Conservation (phyloP, 2,888 invertebrate genomes). For the Habrosyne pyritoides region DNA sequence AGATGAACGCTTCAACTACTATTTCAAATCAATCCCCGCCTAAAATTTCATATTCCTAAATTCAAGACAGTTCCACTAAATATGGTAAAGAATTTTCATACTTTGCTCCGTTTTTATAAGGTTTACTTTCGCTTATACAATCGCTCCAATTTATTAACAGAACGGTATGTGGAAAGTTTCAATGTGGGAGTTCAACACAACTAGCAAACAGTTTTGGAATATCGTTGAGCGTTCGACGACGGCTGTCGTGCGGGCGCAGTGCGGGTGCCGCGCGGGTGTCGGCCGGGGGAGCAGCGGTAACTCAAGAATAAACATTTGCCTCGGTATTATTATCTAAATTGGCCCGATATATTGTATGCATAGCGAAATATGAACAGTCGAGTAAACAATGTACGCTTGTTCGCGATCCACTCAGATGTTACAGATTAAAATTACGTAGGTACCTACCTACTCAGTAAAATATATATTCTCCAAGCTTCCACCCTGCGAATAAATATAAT, state of each 20-base stretch:
- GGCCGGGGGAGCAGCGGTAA: conserved; percentile 12
- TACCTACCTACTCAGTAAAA: no score
- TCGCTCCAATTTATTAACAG: background rate
- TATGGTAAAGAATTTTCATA: background rate
- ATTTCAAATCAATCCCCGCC: background rate
- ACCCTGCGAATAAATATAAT: no score
- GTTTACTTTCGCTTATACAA: background rate
- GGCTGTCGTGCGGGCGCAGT: background rate
- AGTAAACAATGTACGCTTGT: conserved; percentile 10
- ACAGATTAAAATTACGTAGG: background rate
- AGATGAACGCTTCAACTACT: no score
- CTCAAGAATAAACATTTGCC: conserved; percentile 36
- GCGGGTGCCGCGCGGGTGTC: background rate
- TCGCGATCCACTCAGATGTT: background rate
- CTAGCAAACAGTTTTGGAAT: background rate
- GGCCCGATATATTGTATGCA: conserved; percentile 37
- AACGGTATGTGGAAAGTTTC: background rate
- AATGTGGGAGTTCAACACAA: background rate
- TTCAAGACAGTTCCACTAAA: background rate
- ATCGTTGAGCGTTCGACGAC: background rate
- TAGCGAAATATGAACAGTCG: conserved; percentile 24
- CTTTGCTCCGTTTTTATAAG: background rate
- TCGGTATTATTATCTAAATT: conserved; percentile 45
- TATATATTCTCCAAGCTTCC: no score
- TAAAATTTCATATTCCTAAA: background rate